Evolutionary conservation across 2,113 vertebrate genomes (phyloP).

Genomic region (Chelonoidis abingdonii): DNA sequence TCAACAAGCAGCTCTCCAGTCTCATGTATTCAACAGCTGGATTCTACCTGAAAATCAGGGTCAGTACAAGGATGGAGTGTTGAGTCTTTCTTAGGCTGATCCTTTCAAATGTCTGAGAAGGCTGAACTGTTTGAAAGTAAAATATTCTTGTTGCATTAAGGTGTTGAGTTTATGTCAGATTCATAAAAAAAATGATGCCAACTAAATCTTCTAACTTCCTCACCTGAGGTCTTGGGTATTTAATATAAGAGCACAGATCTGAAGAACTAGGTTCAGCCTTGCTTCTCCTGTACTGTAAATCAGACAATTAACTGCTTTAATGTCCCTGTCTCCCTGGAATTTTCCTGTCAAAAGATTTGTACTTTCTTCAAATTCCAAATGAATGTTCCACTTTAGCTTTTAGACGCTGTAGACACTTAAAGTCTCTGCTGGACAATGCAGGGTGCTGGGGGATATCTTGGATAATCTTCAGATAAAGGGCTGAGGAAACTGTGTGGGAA

Average conservation of each 20-base stretch:
- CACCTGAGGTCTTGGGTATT: neutral
- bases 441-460: neutral
- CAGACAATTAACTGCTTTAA: neutral
- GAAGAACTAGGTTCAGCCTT: neutral
- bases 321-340: neutral
- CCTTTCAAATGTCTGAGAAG: neutral
- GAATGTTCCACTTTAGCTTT: neutral
- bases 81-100: neutral
- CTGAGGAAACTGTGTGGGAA: neutral
- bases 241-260: neutral
- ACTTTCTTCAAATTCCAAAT: neutral
- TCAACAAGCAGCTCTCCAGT: neutral
- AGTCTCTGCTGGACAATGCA: neutral
- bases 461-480: neutral
- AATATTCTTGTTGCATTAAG: neutral
- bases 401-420: neutral
- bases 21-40: neutral
- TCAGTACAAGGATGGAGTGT: neutral
- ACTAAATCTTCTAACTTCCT: neutral
- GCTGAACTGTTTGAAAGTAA: neutral
- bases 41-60: neutral
- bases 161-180: neutral
- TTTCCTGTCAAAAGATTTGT: conserved; percentile 19
- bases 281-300: neutral
- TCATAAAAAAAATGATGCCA: neutral